Evolutionary conservation across 23 tunicate species (phyloP), one percentile per base, ranked within the genome.

Genomic region (Oikopleura dioica): DNA sequence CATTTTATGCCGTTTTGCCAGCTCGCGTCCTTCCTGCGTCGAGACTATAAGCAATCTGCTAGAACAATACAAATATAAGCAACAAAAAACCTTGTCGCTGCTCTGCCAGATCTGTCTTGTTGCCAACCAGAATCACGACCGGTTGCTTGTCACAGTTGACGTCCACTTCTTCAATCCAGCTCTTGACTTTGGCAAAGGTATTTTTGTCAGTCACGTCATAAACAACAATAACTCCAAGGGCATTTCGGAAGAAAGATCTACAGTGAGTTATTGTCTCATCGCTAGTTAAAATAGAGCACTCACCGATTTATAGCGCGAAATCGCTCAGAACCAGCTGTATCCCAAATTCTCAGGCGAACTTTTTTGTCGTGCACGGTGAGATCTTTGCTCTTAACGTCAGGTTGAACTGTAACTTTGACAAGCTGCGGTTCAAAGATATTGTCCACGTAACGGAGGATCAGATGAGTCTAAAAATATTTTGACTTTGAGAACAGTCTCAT

Each of bases 101-200:
- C 16, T 44, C 55, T 44, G 55, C 9, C 2, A 38, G 69, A n/a
- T 77, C 79, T 33, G 35, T 35, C 37, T 77, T 77, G 69, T 77
- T 77, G 1, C 79, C 79, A 28, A 77, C 79, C 24, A 77, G 68
- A 24, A 77, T 12, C 16, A 77, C 38, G 9, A 77, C 76, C 9
- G 79, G 79, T 33, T 24, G 69, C 21, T 44, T 44, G 21, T 44
- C 55, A 44, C 55, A 44, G 21, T 44, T 44, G 21, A 44, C 21
- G 9, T 44, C 55, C 16, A 44, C 55, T 44, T 44, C 55, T 44
- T 44, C 55, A 9, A 44, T 9, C 55, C 55, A 44, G 21, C 55
- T 44, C 21, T 44, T 44, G 21, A 44, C 55, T 44, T 44, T 44
- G 9, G 9, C 16, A 44, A 44, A 44, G 9, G 55, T 44, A 9